Evolutionary conservation across 1,140 invertebrate species (phyloP).

Genomic region (Augochlora pura): DNA sequence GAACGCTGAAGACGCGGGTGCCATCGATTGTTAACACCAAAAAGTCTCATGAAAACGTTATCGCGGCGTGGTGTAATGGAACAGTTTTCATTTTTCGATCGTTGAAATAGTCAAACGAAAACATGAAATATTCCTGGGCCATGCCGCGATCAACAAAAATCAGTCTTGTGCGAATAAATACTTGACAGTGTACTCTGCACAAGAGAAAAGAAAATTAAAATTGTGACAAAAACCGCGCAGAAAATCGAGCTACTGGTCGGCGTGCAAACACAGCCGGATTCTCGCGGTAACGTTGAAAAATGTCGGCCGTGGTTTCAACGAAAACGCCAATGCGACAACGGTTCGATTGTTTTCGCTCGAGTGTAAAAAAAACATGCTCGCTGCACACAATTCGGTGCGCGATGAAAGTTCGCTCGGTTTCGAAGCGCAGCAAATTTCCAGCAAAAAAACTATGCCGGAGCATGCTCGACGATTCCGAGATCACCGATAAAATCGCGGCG

Average conservation of each 20-base stretch:
- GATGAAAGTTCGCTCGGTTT: background rate
- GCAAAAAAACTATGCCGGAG: conserved; percentile 11
- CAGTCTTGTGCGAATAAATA: background rate
- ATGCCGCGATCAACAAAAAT: background rate
- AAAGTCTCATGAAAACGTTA: background rate
- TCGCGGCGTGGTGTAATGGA: background rate
- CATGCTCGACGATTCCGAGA: background rate
- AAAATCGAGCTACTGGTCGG: background rate
- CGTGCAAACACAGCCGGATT: conserved; percentile 19
- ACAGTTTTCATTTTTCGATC: background rate
- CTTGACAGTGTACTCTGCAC: background rate
- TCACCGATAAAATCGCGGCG: conserved; percentile 11
- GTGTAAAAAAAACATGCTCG: conserved; percentile 8
- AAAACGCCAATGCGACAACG: background rate
- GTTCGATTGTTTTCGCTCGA: background rate
- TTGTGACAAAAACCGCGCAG: background rate
- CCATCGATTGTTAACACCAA: background rate
- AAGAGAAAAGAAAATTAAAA: conserved; percentile 1
- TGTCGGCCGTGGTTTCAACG: background rate
- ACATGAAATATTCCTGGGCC: conserved; percentile 7
- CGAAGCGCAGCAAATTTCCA: conserved; percentile 7
- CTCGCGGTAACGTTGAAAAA: background rate
- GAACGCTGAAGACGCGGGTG: background rate
- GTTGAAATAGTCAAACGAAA: background rate
- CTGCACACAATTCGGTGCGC: background rate